phyloP scores from a whole-genome alignment of 2,888 invertebrate genomes.

The Balanococcus diminutus region DNA sequence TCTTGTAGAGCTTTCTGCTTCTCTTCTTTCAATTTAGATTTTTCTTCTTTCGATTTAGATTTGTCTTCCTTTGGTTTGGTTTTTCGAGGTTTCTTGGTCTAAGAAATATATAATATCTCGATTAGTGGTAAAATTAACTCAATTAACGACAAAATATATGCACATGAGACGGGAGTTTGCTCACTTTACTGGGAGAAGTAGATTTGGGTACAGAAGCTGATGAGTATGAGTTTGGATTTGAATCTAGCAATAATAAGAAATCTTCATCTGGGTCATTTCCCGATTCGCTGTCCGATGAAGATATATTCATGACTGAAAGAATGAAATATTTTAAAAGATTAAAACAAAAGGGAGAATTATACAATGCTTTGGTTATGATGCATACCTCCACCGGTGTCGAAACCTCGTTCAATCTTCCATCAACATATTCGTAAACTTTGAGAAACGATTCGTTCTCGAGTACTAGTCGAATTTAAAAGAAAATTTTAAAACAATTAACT shows the following conservation, averaged over 20 bases:
- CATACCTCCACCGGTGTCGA: no score
- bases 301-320: background rate
- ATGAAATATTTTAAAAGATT: background rate
- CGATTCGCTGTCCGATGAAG: conserved; percentile 19
- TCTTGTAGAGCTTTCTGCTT: conserved; percentile 55
- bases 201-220: background rate
- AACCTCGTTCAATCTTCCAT: no score
- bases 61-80: conserved; percentile 53
- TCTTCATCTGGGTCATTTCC: background rate
- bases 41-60: conserved; percentile 56
- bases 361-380: no score
- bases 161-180: background rate
- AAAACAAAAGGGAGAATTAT: background rate
- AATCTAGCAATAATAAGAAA: background rate
- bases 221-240: background rate
- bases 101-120: no score
- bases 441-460: no score
- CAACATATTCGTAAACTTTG: no score
- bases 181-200: background rate
- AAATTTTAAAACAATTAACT: no score
- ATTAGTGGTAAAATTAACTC: no score
- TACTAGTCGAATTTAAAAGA: no score
- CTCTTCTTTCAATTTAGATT: conserved; percentile 55
- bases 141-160: background rate
- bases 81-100: conserved; percentile 45